Percentiles rank a stretch among this genome's conserved stretches.
phyloP scores from a whole-genome alignment of 2,113 vertebrate species.

The Xiphophorus couchianus region DNA sequence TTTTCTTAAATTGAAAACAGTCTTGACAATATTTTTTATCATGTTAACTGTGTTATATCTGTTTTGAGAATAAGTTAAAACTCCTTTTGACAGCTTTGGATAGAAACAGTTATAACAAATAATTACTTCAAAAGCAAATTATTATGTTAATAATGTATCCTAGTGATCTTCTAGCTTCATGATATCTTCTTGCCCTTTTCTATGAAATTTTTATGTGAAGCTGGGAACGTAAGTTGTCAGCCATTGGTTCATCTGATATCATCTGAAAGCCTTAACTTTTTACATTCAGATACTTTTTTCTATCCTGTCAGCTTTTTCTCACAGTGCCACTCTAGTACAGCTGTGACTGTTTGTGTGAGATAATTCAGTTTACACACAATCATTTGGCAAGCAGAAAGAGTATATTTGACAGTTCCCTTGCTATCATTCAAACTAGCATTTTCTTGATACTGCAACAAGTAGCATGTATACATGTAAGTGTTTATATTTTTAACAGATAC shows the following conservation, averaged over 20 bases:
- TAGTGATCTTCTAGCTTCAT: slow-evolving; percentile 8
- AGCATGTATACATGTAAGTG: too few relatives aligned
- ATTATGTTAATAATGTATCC: not conserved
- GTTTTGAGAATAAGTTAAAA: not conserved
- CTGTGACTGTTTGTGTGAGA: not conserved
- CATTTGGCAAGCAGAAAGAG: slow-evolving; percentile 3
- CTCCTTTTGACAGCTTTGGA: not conserved
- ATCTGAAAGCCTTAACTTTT: slow-evolving; percentile 4
- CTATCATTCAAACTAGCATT: slow-evolving; percentile 9
- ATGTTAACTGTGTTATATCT: not conserved
- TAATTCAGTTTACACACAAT: not conserved
- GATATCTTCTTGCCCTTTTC: not conserved
- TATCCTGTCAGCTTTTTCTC: not conserved
- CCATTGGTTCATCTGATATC: slow-evolving; percentile 20
- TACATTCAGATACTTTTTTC: slow-evolving; percentile 10
- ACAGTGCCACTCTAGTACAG: not conserved
- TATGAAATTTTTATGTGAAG: slow-evolving; percentile 16
- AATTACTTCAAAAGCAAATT: not conserved
- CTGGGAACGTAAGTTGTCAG: slow-evolving; percentile 20
- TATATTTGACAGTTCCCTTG: not conserved
- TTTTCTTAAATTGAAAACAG: not conserved
- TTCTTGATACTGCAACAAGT: too few relatives aligned
- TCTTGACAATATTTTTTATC: not conserved
- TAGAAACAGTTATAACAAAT: not conserved
- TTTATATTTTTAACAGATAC: too few relatives aligned